Evolutionary conservation across 2,113 vertebrate genomes (phyloP), one percentile per base, ranked within the genome.

Genomic region (Paracanthobrama guichenoti): DNA sequence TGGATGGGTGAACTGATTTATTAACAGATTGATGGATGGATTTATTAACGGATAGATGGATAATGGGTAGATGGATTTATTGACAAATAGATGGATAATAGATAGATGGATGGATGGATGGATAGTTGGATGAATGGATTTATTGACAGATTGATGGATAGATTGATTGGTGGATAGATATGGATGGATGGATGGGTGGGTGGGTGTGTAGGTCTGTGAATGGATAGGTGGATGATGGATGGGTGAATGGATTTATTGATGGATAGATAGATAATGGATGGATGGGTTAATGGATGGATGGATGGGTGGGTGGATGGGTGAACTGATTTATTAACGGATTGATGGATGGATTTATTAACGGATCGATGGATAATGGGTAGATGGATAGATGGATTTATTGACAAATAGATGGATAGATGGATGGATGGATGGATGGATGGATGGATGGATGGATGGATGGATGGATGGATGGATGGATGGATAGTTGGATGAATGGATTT

Each of bases 71-170:
- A 60, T n/a, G 22, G 6, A 44, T 44, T 44, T 22, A 24, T 2
- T 11, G n/a, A n/a, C n/a, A n/a, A n/a, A n/a, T n/a, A n/a, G 2
- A 62, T 11, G 9, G 7, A 62, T 10, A n/a, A n/a, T n/a, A 24
- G n/a, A 24, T n/a, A n/a, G 6, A 60, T 10, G 2, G 0, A n/a
- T 4, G 8, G 59, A 62, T 12, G 1, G 10, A 26, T 26, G 1
- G n/a, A 62, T 4, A 0, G 59, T 26, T 0, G n/a, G n/a, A n/a
- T 0, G 0, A 0, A n/a, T 8, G 3, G 59, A 26, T n/a, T n/a
- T 12, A 9, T n/a, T n/a, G 59, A 24, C 0, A 5, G 10, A 26
- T 62, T 2, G 6, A 60, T 7, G 1, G 22, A 60, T n/a, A 2
- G 57, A 60, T 24, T 9, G 2, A 12, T 22, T 0, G 59, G n/a